Base-by-base conservation (phyloP, 2,113 vertebrate genomes). In the Myiopsitta monachus region DNA sequence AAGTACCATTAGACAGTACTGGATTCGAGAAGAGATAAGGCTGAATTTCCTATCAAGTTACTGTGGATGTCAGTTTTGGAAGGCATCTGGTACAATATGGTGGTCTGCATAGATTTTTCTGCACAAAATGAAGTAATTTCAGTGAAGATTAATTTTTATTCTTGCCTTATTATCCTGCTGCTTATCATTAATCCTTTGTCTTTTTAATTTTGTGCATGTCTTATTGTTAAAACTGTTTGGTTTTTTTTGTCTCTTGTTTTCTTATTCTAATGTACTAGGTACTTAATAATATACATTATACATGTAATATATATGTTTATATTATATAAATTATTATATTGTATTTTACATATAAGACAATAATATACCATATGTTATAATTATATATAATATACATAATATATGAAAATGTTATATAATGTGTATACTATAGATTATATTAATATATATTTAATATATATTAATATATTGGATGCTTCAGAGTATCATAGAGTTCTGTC, bases 1-100 rank as follows among this genome's bases (percentile, higher is more conserved):
- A 66, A 33, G 10, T n/a, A 5, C 62, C 62, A 5, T 62, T 57
- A 79, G 15, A 38, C 31, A 55, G 38, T 82, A 55, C 18, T 49
- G 30, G 36, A 44, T 83, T 67, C 87, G 31, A 59, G 27, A 62
- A 88, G 24, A 18, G 11, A 6, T 28, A 54, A 70, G 19, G 13
- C 62, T 0, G 2, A 24, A 33, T 33, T 81, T 18, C 26, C 18
- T 70, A 9, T 5, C 4, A 28, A 46, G 24, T 33, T 63, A 17
- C 18, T 43, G 18, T 75, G 26, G 55, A 22, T 4, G 3, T 80
- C 21, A n/a, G 3, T 47, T 43, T 59, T 41, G 57, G 18, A 31
- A 67, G 21, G 24, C 3, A 21, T 46, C 49, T 6, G 2, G 1
- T 76, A 21, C 38, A 43, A 0, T 18, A 8, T 6, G 3, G 22